A percentile compares a stretch with the other conserved stretches of the same genome.
Evolutionary conservation across 2,888 invertebrate species (phyloP).

Genomic region (Chironomus tentans): DNA sequence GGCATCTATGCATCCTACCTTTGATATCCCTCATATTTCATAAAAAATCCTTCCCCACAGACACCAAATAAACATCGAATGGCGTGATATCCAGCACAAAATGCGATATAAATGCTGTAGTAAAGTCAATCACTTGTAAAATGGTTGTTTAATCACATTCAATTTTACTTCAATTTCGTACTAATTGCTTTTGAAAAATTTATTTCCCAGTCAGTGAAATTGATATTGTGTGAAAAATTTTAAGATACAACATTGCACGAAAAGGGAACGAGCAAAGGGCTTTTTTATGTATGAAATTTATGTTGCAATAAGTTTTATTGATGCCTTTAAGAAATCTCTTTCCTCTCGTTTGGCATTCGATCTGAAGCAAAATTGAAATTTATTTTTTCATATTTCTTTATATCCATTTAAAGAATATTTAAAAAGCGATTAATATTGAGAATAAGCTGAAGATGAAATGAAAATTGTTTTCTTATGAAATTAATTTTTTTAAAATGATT

Average conservation of each 20-base stretch:
- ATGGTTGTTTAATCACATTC: constrained; percentile 15
- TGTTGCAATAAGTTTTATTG: constrained; percentile 11
- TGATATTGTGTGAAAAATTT: neutral
- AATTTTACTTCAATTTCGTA: neutral
- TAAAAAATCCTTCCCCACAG: too few species aligned
- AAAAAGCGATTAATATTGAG: neutral
- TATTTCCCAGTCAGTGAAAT: neutral
- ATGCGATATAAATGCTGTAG: neutral
- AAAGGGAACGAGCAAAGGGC: neutral
- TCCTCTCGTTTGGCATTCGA: neutral
- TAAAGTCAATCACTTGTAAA: neutral
- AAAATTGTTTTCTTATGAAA: too few species aligned
- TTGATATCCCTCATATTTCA: too few species aligned
- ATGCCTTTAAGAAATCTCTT: constrained; percentile 1
- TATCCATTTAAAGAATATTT: neutral
- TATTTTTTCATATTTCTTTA: neutral
- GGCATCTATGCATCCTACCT: too few species aligned
- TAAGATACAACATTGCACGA: neutral
- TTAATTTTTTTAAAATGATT: too few species aligned
- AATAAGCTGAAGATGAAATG: neutral
- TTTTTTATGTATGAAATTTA: neutral
- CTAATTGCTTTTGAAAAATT: constrained; percentile 17
- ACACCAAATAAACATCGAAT: too few species aligned
- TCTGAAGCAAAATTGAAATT: neutral
- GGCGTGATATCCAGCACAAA: too few species aligned